phyloP scores from a whole-genome alignment of 2,888 invertebrate genomes.

The Lasioglossum marginatum region DNA sequence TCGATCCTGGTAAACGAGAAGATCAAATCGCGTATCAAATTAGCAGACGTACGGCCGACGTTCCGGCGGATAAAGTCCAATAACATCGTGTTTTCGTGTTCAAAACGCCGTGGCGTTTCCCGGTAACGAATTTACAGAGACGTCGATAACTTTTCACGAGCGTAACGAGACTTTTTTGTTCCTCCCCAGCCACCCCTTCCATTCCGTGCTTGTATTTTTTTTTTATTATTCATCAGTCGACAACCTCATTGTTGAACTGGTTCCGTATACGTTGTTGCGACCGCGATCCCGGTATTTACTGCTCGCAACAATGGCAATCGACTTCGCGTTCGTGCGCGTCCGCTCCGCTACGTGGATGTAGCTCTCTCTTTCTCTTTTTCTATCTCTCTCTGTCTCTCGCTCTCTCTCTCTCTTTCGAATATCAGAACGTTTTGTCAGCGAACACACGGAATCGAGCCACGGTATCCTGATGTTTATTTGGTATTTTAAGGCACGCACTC shows the following conservation, averaged over 20 bases:
- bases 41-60: not conserved
- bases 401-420: not conserved
- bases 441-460: constrained; percentile 2
- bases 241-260: constrained; percentile 12
- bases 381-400: not conserved
- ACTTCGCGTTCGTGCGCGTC: constrained; percentile 27
- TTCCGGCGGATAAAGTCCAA: constrained; percentile 4
- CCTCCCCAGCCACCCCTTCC: not conserved
- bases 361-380: not conserved
- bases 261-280: not conserved
- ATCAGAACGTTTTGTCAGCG: constrained; percentile 28
- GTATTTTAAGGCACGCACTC: constrained; percentile 8
- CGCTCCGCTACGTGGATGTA: not conserved
- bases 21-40: constrained; percentile 2
- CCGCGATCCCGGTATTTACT: constrained; percentile 28
- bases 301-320: constrained; percentile 30
- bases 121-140: constrained; percentile 29
- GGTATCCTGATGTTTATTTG: constrained; percentile 21
- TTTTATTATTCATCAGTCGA: constrained; percentile 22
- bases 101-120: constrained; percentile 15
- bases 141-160: constrained; percentile 40
- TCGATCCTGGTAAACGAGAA: not conserved
- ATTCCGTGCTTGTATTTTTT: not conserved
- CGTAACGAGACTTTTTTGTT: constrained; percentile 18
- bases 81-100: constrained; percentile 26